Evolutionary conservation across 2,888 invertebrate genomes (phyloP).

Genomic region (Heterodera filipjevi): DNA sequence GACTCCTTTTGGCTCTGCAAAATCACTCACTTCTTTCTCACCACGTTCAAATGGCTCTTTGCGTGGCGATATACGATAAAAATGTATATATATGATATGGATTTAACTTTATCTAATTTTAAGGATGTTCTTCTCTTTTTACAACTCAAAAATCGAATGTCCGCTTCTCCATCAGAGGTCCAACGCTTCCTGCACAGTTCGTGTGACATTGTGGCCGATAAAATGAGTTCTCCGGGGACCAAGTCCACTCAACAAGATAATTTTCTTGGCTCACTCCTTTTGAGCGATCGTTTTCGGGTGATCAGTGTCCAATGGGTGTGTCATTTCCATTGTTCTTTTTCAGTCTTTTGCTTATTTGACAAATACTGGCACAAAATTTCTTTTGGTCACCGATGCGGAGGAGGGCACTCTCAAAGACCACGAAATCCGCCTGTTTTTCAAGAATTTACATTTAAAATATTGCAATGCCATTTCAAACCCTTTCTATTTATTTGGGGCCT

Average conservation of each 20-base stretch:
- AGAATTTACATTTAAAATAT: conserved; percentile 87
- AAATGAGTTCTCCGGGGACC: conserved; percentile 32
- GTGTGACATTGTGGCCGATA: conserved; percentile 60
- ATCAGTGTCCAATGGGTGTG: conserved; percentile 20
- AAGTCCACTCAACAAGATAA: conserved; percentile 40
- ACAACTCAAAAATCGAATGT: conserved; percentile 41
- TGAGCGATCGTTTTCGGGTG: conserved; percentile 51
- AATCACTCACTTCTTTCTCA: background rate
- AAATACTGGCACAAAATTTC: conserved; percentile 57
- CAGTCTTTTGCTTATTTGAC: conserved; percentile 60
- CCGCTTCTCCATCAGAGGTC: conserved; percentile 41
- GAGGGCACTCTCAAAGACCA: conserved; percentile 55
- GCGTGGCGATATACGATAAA: conserved; percentile 48
- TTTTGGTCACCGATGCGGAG: conserved; percentile 53
- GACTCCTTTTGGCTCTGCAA: background rate
- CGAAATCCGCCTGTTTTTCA: conserved; percentile 72
- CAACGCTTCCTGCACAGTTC: conserved; percentile 56
- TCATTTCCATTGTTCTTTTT: conserved; percentile 28
- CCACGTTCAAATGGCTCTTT: conserved; percentile 40
- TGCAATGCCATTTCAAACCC: conserved; percentile 94
- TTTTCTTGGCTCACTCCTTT: conserved; percentile 44
- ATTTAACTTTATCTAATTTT: conserved; percentile 9
- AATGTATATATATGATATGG: conserved; percentile 42
- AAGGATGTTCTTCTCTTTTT: conserved; percentile 55
- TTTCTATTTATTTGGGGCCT: conserved; percentile 73